Evolutionary conservation across 2,797 vertebrate genomes (phyloP).

Genomic region (Thunnus albacares): DNA sequence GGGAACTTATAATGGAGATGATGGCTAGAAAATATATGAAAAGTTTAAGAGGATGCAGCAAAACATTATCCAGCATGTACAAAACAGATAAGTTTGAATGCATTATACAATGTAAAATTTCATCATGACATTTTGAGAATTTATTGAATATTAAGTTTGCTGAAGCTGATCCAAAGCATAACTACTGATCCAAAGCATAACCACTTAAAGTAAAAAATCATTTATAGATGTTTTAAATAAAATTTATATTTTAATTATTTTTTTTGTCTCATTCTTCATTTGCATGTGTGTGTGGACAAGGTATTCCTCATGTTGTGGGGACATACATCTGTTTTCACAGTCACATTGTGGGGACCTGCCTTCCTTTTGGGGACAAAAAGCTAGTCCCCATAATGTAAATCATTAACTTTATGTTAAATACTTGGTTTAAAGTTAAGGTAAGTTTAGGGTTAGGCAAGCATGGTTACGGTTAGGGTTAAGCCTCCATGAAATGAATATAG

Average conservation of each 20-base stretch:
- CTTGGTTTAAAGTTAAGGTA: no score
- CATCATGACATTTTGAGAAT: conserved; percentile 10
- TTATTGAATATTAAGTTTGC: not conserved
- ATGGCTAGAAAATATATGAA: not conserved
- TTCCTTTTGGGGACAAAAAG: no score
- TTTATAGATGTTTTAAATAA: conserved; percentile 64
- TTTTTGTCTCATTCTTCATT: conserved; percentile 8
- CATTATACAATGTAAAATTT: not conserved
- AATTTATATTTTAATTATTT: conserved; percentile 55
- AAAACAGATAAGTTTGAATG: conserved; percentile 8
- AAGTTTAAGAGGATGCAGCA: not conserved
- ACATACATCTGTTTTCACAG: not conserved
- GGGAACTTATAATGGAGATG: not conserved
- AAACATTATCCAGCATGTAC: not conserved
- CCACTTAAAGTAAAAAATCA: conserved; percentile 32
- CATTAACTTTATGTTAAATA: no score
- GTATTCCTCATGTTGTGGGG: not conserved
- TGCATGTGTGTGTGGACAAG: not conserved
- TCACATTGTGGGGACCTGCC: not conserved
- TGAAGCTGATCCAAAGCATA: conserved; percentile 24
- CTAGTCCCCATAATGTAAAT: no score
- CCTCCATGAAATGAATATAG: no score
- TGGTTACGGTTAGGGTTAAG: no score
- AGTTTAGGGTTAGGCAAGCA: no score
- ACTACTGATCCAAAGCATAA: conserved; percentile 31